phyloP scores from a whole-genome alignment of 2,888 invertebrate species.

The Scelioninae gen. 1 region DNA sequence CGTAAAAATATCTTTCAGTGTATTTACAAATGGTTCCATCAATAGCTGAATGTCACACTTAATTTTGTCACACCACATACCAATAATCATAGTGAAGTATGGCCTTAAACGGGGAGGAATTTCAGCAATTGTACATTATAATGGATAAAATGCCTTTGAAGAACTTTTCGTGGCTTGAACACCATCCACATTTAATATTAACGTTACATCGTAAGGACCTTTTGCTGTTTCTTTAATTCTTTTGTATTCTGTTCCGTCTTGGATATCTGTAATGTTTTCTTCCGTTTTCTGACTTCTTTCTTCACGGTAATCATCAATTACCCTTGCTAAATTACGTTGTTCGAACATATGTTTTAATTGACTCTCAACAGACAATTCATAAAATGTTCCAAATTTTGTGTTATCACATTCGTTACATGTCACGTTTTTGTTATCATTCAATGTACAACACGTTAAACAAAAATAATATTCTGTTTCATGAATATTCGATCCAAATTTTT shows the following conservation, averaged over 20 bases:
- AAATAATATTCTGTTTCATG: slow-evolving; percentile 27
- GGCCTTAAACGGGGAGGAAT: slow-evolving; percentile 36
- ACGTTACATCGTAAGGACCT: slow-evolving; percentile 52
- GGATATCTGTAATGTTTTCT: neutral
- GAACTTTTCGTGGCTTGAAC: slow-evolving; percentile 41
- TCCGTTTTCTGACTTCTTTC: neutral
- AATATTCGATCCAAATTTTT: neutral
- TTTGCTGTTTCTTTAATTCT: slow-evolving; percentile 5
- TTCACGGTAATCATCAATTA: slow-evolving; percentile 19
- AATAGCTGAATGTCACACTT: slow-evolving; percentile 9
- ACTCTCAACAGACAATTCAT: slow-evolving; percentile 59
- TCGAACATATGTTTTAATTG: slow-evolving; percentile 42
- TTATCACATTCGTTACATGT: slow-evolving; percentile 47
- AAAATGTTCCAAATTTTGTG: slow-evolving; percentile 47
- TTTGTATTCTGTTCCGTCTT: slow-evolving; percentile 40
- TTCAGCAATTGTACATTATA: slow-evolving; percentile 56
- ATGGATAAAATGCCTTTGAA: slow-evolving; percentile 43
- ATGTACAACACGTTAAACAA: slow-evolving; percentile 28
- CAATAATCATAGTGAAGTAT: slow-evolving; percentile 28
- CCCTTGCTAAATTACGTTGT: neutral
- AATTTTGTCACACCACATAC: slow-evolving; percentile 36
- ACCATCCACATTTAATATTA: slow-evolving; percentile 61
- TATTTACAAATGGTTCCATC: slow-evolving; percentile 22
- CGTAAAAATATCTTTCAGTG: neutral
- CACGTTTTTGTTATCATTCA: slow-evolving; percentile 5